Conservation (phyloP, 2,888 invertebrate species). For the Amphipyra tragopoginis region DNA sequence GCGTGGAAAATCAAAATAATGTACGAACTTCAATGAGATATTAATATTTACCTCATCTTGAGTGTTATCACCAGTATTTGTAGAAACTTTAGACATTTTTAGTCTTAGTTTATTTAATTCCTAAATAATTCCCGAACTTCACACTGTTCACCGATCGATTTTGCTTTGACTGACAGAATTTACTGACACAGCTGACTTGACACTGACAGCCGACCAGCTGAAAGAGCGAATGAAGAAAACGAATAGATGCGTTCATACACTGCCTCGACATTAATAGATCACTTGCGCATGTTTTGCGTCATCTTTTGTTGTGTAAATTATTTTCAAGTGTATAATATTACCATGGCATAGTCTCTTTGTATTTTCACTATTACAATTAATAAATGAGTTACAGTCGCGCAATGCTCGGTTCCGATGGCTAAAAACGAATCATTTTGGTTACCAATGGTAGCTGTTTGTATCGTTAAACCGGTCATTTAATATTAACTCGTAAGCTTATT, state of each 20-base stretch:
- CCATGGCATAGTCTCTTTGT: too few relatives aligned
- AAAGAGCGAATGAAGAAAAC: conserved; percentile 18
- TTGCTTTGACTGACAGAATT: conserved; percentile 41
- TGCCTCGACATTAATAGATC: conserved; percentile 14
- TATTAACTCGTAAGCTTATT: too few relatives aligned
- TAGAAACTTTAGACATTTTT: conserved; percentile 77
- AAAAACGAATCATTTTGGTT: too few relatives aligned
- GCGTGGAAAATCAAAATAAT: conserved; percentile 18
- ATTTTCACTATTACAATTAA: too few relatives aligned
- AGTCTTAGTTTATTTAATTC: conserved; percentile 26
- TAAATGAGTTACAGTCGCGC: too few relatives aligned
- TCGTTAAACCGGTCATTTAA: too few relatives aligned
- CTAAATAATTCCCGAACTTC: conserved; percentile 21
- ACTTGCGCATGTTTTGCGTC: conserved; percentile 2
- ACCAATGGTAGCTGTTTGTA: too few relatives aligned
- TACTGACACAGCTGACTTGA: too few relatives aligned
- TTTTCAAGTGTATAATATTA: not conserved
- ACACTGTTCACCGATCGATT: conserved; percentile 52
- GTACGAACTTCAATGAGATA: conserved; percentile 43
- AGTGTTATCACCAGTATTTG: conserved; percentile 86
- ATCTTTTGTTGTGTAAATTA: conserved; percentile 3
- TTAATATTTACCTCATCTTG: conserved; percentile 92
- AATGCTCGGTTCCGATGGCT: too few relatives aligned
- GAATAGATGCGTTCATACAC: conserved; percentile 34
- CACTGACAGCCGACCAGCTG: conserved; percentile 52